These are phyloP conservation scores for Brachypodius melanocephalos DNA, from an alignment of 2,113 vertebrate species.

Conservation along the genomic window DNA sequence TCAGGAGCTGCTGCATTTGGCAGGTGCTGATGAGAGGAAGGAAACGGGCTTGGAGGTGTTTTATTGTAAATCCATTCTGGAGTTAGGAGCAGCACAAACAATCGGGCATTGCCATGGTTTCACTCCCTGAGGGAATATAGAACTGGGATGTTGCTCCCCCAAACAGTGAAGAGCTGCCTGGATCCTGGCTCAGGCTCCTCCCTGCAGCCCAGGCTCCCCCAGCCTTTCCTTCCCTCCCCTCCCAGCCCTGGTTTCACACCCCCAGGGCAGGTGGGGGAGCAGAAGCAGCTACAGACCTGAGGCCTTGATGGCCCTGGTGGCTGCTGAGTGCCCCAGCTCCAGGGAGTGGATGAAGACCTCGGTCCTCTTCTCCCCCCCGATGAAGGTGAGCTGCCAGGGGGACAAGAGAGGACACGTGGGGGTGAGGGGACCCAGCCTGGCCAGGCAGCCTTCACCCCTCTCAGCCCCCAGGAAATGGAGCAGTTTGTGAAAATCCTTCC, in stretches of 20 bases:
- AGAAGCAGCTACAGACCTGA: constrained; percentile 77
- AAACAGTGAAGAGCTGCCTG: background rate
- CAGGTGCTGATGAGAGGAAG: background rate
- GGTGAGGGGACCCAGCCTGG: background rate
- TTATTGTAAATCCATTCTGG: background rate
- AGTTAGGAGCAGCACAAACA: background rate
- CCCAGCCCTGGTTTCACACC: background rate
- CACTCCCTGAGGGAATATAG: accelerated
- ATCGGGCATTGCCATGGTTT: background rate
- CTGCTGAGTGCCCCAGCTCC: constrained; percentile 90
- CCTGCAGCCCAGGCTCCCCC: background rate
- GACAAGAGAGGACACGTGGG: background rate
- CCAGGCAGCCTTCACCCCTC: background rate
- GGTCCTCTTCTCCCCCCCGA: constrained; percentile 82
- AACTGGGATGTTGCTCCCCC: background rate
- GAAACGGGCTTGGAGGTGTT: background rate
- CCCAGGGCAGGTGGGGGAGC: background rate
- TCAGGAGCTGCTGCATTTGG: background rate
- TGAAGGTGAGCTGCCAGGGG: constrained; percentile 83
- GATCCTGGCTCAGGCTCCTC: background rate
- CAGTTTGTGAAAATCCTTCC: background rate
- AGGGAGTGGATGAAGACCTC: constrained; percentile 95
- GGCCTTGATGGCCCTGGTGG: constrained; percentile 90
- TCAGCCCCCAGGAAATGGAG: background rate
- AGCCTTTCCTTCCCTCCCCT: background rate